Evolutionary conservation across 2,113 vertebrate species (phyloP).

Genomic region (Podarcis cretensis): DNA sequence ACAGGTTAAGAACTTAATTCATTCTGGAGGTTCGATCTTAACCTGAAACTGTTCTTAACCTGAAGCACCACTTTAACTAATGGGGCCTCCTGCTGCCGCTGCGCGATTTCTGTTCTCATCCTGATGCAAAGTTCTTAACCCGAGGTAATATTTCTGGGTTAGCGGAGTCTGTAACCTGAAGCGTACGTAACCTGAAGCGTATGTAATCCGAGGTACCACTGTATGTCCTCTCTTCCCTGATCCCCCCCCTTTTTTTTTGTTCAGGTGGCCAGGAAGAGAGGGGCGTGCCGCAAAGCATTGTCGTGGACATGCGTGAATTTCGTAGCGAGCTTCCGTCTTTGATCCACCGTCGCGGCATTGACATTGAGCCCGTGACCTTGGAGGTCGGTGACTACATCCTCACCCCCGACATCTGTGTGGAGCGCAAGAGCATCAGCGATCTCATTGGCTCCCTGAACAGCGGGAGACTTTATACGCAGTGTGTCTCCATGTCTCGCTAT

Average conservation of each 20-base stretch:
- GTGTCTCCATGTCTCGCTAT: constrained; percentile 91
- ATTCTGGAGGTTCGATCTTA: no score
- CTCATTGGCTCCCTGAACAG: constrained; percentile 92
- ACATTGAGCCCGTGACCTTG: constrained; percentile 93
- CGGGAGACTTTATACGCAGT: constrained; percentile 91
- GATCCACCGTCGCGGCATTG: constrained; percentile 92
- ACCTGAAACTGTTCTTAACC: no score
- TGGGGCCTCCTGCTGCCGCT: no score
- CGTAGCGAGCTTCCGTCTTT: constrained; percentile 93
- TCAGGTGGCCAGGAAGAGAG: constrained; percentile 89
- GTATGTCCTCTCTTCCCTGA: neutral
- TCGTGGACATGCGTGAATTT: constrained; percentile 97
- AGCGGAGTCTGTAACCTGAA: no score
- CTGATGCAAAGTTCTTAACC: no score
- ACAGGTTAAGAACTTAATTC: no score
- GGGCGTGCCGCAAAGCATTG: constrained; percentile 79
- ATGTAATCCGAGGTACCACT: no score
- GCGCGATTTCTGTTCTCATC: no score
- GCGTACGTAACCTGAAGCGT: no score
- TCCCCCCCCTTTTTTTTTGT: neutral
- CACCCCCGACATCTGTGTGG: constrained; percentile 91
- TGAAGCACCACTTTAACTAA: no score
- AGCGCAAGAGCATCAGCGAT: constrained; percentile 95
- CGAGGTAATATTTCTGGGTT: no score
- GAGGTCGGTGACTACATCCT: constrained; percentile 97